Evolutionary conservation across 2,888 invertebrate genomes (phyloP), one percentile per base, ranked within the genome.

Genomic region (Zele albiditarsus): DNA sequence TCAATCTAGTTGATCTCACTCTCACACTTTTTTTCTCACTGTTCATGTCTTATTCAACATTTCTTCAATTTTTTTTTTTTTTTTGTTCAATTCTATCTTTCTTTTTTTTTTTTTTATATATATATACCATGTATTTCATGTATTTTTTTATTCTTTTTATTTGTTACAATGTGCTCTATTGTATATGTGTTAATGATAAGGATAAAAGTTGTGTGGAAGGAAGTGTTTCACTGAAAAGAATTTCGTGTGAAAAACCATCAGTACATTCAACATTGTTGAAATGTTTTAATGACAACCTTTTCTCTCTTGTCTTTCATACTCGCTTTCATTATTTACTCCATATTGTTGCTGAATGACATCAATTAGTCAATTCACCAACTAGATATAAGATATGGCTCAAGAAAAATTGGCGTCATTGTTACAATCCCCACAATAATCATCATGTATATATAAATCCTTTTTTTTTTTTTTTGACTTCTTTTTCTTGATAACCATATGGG

Each of bases 331-430:
- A 16, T 31, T 57, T 57, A n/a, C 23, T 31, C 14, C 14, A 25
- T 46, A 38, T 74, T 80, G 72, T 74, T 80, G 72, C 71, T 86
- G 85, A 87, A 88, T 86, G 87, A 86, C 85, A 86, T 86, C 84
- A 86, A 87, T 88, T 88, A 88, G 85, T 84, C 83, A 84, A 85
- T 87, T 82, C 84, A 80, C 79, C 57, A 31, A 16, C 5, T 14
- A 20, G 33, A 33, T 33, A 31, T 33, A 20, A 60, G 2, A 53
- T 53, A 20, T 53, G n/a, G 20, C 8, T 67, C 6, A 67, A 38
- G 42, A 0, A 38, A 28, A 58, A 69, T 69, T 58, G 31, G 58
- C 31, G 10, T 57, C 57, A 69, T 69, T 58, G 33, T 33, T 49
- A 46, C 33, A n/a, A n/a, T 42, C 31, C 31, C 16, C 57, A 58